Evolutionary conservation across 2,888 invertebrate species (phyloP), one percentile per base, ranked within the genome.

Genomic region (Anorthoa munda): DNA sequence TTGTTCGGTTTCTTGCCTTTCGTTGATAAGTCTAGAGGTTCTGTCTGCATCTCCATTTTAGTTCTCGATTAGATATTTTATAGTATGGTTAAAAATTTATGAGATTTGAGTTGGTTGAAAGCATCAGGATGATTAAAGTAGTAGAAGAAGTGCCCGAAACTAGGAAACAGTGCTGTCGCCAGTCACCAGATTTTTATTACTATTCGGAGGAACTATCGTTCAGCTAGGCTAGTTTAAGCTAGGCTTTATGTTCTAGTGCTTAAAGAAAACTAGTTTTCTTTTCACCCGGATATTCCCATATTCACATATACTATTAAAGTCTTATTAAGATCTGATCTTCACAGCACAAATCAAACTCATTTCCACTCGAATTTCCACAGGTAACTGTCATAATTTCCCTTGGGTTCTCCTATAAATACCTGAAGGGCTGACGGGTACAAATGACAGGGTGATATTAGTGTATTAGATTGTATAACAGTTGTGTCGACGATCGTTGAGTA

Each of bases 401-500:
- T 82, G 79, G 83, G 80, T 80, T 78, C 84, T 86, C 90, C 90
- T 92, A 95, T 96, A 96, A 96, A 95, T 96, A 96, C 90, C 75
- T 79, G 80, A 84, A 88, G 88, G 88, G 91, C 91, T 93, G 93
- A 91, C 90, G 89, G 88, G 89, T 90, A 92, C 90, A 91, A 94
- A 92, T 93, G 93, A 89, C 90, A 89, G 91, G 86, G 90, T 92
- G 89, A 90, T 92, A 90, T 91, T 90, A 90, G 86, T 90, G 89
- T 92, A 93, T 93, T 93, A 92, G 93, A 92, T 94, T 94, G 94
- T 93, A 91, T 94, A 95, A 95, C 91, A 80, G 88, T 87, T 86
- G 89, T 88, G 87, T 90, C 89, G 91, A 88, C 85, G 87, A 89
- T 90, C 91, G 91, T 87, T 89, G 72, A 86, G 92, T 92, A 91